phyloP scores from a whole-genome alignment of 2,888 invertebrate genomes.

The Matsumyia berberina region DNA sequence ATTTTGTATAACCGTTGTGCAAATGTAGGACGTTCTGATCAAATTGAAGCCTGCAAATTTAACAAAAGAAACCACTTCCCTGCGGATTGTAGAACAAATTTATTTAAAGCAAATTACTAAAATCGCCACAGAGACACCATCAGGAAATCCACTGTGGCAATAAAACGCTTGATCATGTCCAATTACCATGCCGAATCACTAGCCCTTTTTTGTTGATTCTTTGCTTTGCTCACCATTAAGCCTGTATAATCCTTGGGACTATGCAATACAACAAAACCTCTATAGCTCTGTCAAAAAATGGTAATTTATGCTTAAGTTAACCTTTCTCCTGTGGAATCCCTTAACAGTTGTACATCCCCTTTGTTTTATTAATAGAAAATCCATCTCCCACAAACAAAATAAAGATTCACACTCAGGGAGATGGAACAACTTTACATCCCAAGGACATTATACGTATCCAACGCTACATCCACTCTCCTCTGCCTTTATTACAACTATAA shows the following conservation, averaged over 20 bases:
- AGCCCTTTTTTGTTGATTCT: neutral
- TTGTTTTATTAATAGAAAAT: constrained; percentile 24
- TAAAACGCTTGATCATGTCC: constrained; percentile 42
- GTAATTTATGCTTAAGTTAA: constrained; percentile 60
- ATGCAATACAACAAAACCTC: constrained; percentile 13
- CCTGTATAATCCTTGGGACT: constrained; percentile 37
- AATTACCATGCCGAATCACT: constrained; percentile 26
- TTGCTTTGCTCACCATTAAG: constrained; percentile 11
- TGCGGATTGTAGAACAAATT: too few species aligned
- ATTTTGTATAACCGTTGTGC: too few species aligned
- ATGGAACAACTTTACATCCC: neutral
- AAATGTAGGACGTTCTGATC: too few species aligned
- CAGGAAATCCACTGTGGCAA: constrained; percentile 23
- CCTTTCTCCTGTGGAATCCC: constrained; percentile 34
- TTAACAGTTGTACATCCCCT: constrained; percentile 40
- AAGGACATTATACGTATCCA: constrained; percentile 17
- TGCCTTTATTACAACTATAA: constrained; percentile 45
- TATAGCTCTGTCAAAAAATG: constrained; percentile 49
- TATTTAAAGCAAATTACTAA: too few species aligned
- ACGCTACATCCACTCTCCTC: neutral
- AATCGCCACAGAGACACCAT: constrained; percentile 1
- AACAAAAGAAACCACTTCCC: too few species aligned
- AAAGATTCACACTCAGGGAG: neutral
- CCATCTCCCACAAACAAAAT: neutral
- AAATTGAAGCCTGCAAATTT: too few species aligned